Conservation (phyloP, 2,888 invertebrate species). For the Spatulosminthurus flaviceps region DNA sequence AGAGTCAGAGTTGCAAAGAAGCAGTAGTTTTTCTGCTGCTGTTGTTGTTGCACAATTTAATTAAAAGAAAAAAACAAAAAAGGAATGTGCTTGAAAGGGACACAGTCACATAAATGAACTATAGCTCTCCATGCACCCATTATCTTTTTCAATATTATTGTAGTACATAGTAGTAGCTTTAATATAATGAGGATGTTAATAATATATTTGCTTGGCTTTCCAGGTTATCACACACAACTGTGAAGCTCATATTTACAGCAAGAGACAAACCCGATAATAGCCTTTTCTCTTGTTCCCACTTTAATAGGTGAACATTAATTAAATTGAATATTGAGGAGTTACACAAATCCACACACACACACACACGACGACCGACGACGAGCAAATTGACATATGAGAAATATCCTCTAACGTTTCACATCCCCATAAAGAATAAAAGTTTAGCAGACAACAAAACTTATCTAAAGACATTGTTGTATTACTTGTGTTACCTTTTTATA, state of each 20-base stretch:
- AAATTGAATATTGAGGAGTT: constrained; percentile 13
- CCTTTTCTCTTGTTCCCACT: background rate
- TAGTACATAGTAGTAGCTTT: too few species aligned
- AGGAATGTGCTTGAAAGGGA: background rate
- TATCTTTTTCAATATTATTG: background rate
- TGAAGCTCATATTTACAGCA: too few species aligned
- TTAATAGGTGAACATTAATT: constrained; percentile 7
- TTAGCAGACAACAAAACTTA: background rate
- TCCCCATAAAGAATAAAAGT: background rate
- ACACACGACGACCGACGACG: too few species aligned
- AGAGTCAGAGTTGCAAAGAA: background rate
- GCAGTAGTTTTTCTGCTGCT: too few species aligned
- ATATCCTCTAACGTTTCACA: too few species aligned
- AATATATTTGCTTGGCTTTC: background rate
- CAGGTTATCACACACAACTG: constrained; percentile 9
- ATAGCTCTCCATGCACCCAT: background rate
- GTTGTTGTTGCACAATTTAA: constrained; percentile 36
- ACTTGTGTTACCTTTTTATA: too few species aligned
- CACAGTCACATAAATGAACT: background rate
- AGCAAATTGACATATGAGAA: too few species aligned
- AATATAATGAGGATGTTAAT: constrained; percentile 12
- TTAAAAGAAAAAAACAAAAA: constrained; percentile 27
- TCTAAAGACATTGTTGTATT: background rate
- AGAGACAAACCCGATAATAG: constrained; percentile 4
- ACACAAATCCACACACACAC: background rate